Evolutionary conservation across 2,113 vertebrate genomes (phyloP).

Genomic region (Sporophila hypoxantha): DNA sequence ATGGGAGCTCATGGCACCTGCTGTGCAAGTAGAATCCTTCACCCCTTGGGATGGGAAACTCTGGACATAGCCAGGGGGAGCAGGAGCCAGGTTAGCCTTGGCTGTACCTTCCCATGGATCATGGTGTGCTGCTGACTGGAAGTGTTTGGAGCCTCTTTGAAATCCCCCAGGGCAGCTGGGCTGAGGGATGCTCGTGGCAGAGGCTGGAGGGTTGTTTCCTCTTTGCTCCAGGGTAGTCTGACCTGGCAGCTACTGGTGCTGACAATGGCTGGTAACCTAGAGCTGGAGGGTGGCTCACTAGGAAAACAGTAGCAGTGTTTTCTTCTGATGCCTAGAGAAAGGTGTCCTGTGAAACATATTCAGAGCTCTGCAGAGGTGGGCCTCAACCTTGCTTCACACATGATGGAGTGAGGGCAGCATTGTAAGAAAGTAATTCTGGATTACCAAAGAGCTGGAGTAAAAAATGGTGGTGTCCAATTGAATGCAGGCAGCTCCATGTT

Average conservation of each 20-base stretch:
- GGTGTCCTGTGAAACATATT: neutral
- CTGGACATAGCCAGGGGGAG: neutral
- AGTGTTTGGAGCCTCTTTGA: neutral
- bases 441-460: neutral
- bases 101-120: neutral
- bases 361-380: neutral
- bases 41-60: neutral
- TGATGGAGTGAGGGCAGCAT: neutral
- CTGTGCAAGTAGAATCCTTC: neutral
- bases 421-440: neutral
- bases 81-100: neutral
- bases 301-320: neutral
- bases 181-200: neutral
- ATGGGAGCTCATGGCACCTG: neutral
- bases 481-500: neutral
- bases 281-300: neutral
- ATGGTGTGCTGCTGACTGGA: neutral
- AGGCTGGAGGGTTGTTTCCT: neutral
- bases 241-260: neutral
- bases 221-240: neutral
- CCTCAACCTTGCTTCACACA: neutral
- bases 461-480: neutral
- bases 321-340: neutral
- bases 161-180: neutral
- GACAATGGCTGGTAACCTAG: neutral